Conservation (phyloP, 2,888 invertebrate genomes). For the Dexiosoma caninum region DNA sequence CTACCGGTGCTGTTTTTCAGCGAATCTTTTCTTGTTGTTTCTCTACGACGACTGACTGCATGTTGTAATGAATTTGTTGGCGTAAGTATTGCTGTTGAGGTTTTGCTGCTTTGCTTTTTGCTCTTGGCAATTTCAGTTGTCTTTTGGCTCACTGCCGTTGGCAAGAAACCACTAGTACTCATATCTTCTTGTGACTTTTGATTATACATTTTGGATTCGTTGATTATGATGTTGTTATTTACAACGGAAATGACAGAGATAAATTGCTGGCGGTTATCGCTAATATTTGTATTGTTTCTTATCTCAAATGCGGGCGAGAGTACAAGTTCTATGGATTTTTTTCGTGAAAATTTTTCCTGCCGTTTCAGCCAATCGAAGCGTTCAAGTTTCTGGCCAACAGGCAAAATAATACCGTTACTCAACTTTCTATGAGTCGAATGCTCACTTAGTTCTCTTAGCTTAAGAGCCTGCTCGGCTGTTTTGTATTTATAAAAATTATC, state of each 20-base stretch:
- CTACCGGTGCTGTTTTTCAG: conserved; percentile 26
- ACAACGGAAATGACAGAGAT: conserved; percentile 22
- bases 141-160: conserved; percentile 49
- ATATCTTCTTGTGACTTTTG: conserved; percentile 2
- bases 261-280: conserved; percentile 28
- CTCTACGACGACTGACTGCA: conserved; percentile 46
- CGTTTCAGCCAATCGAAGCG: conserved; percentile 74
- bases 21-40: conserved; percentile 48
- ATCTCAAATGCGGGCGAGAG: not conserved
- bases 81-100: conserved; percentile 43
- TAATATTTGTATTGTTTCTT: not conserved
- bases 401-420: conserved; percentile 66
- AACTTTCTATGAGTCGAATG: conserved; percentile 65
- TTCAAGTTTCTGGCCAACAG: conserved; percentile 65
- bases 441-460: conserved; percentile 66
- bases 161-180: conserved; percentile 64
- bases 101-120: conserved; percentile 32
- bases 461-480: conserved; percentile 73
- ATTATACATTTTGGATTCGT: conserved; percentile 22
- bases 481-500: conserved; percentile 78
- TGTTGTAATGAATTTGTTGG: conserved; percentile 56
- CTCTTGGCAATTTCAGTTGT: conserved; percentile 39
- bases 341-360: conserved; percentile 65
- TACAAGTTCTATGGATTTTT: conserved; percentile 34
- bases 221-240: conserved; percentile 37